Base-by-base conservation (phyloP, 2,888 invertebrate genomes). In the Agrochola macilenta region DNA sequence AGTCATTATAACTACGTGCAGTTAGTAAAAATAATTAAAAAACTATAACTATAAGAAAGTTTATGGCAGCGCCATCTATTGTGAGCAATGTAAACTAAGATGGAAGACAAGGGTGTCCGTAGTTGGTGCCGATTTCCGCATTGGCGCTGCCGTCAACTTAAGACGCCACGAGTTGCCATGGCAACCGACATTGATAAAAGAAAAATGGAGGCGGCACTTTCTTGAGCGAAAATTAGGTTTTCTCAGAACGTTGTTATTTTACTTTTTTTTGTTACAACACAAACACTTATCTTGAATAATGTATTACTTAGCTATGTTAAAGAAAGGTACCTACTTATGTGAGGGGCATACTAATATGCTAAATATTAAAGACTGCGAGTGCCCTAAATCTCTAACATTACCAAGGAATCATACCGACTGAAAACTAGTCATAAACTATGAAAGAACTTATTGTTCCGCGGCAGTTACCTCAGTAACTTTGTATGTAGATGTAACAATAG, bases 41-140 rank as follows among this genome's bases (percentile, higher is more conserved):
- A 7, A 0, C 39, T 39, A 2, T 0, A 43, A 2, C 3, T 17
- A 14, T 2, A 11, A 39, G 1, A 60, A 74, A 57, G 1, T 20
- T 39, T 46, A 73, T 39, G 14, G 11, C 8, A 79, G 35, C 88
- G 88, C 88, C 88, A 88, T 83, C 88, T 88, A 57, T 70, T 57
- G 7, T 58, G 5, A 12, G n/a, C 0, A 26, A 8, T 2, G 0
- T 49, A 57, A 78, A 87, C 85, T 80, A 81, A 82, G 71, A 81
- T 43, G 77, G 11, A 65, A 79, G 73, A 58, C 49, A 72, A 69
- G 35, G 49, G 61, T 70, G 61, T 14, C 30, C 26, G 58, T 84
- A 88, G 88, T 88, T 82, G 9, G 3, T 35, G 1, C 11, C 7
- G 46, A 68, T 73, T 81, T 70, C 87, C 85, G 76, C 80, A 35